Evolutionary conservation across 2,888 invertebrate genomes (phyloP).

Genomic region (Platypus cylindrus): DNA sequence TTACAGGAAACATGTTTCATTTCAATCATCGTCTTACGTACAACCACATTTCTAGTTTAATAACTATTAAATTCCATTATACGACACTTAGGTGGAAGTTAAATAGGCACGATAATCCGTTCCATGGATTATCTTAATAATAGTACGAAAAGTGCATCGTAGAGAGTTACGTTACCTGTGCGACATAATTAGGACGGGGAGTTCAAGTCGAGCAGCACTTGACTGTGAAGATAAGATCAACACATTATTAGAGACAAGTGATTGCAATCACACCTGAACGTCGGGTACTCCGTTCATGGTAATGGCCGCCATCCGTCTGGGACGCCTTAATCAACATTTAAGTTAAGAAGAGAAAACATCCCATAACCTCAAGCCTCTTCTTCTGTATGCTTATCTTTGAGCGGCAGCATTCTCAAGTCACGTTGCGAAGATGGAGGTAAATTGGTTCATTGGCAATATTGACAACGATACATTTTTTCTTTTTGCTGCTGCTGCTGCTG

Average conservation of each 20-base stretch:
- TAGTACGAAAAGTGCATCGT: no score
- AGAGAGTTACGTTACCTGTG: constrained; percentile 6
- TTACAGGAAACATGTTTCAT: no score
- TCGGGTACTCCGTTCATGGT: constrained; percentile 13
- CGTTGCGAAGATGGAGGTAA: constrained; percentile 8
- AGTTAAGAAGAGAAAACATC: constrained; percentile 6
- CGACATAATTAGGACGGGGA: constrained; percentile 24
- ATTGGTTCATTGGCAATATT: constrained; percentile 5
- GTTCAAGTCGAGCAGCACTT: constrained; percentile 10
- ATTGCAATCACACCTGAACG: constrained; percentile 24
- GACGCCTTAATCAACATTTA: constrained; percentile 22
- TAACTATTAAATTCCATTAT: no score
- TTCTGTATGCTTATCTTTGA: constrained; percentile 6
- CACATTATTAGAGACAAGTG: constrained; percentile 24
- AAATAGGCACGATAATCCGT: no score
- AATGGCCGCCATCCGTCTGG: constrained; percentile 22
- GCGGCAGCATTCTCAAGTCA: constrained; percentile 13
- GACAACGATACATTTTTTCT: no score
- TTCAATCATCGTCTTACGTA: no score
- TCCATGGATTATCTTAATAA: no score
- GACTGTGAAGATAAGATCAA: constrained; percentile 24
- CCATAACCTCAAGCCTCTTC: constrained; percentile 11
- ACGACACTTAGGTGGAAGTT: no score
- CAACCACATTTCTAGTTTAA: no score
- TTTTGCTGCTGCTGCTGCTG: no score